Evolutionary conservation across 2,888 invertebrate species (phyloP), one percentile per base, ranked within the genome.

Genomic region (Chromoteleia sp.): DNA sequence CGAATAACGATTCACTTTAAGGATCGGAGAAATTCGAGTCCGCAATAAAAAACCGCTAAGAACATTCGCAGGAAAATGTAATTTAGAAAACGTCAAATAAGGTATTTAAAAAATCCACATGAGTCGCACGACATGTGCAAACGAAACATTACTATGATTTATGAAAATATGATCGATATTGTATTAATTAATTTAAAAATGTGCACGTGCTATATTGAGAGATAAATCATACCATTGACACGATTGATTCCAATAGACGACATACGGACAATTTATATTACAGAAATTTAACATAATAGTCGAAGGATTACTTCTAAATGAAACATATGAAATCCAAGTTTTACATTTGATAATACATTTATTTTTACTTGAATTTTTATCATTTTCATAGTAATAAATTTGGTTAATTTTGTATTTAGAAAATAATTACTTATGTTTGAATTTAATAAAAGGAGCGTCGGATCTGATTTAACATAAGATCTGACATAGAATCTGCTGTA

Each of bases 81-180:
- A 65, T 65, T 52, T 52, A 52, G 39, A 36, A 63, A 63, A 63
- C 50, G 50, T 50, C 48, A 50, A 45, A 30, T 48, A 4, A 33
- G n/a, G 12, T 10, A 48, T 48, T 17, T 33, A 45, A 63, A 63
- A 33, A 43, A 7, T 19, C 48, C 15, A 12, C 12, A 1, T 21
- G 19, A 15, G 8, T 12, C 30, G 48, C 14, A n/a, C 21, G 63
- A 63, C 48, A 33, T 48, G 8, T 33, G 33, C 33, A 33, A 63
- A 45, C 17, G 33, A 63, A 58, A 39, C 10, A 12, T 58, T 10
- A 41, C 14, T 41, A 21, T 41, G 58, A 58, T 58, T 58, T 58
- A 58, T 58, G 41, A 58, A 41, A 39, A 14, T 21, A 12, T 58
- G 41, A 58, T 39, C 25, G 41, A 14, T 21, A 17, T 41, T 25